Percentiles rank a stretch among this genome's conserved stretches.
phyloP scores from a whole-genome alignment of 2,888 invertebrate species.

The Drosophila rubida region DNA sequence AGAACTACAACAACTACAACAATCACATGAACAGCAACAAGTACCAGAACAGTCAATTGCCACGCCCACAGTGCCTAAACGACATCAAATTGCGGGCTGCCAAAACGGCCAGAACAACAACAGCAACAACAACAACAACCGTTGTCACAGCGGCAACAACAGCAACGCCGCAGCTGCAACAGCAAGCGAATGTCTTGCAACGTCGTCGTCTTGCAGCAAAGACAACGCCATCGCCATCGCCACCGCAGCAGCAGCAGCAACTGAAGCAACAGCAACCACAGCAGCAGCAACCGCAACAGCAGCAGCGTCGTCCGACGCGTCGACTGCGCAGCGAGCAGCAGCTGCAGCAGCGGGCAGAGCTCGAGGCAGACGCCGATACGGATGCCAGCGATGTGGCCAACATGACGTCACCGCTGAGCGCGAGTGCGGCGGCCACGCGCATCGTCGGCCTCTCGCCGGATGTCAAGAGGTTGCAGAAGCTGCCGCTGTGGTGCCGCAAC shows the following conservation, averaged over 20 bases:
- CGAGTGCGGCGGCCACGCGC: constrained; percentile 67
- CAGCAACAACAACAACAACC: constrained; percentile 35
- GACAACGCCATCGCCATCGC: constrained; percentile 23
- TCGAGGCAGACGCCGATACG: constrained; percentile 57
- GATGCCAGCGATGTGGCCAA: constrained; percentile 71
- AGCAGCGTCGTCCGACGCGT: constrained; percentile 44
- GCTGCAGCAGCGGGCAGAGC: constrained; percentile 30
- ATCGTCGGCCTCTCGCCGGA: constrained; percentile 69
- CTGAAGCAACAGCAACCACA: too few relatives aligned
- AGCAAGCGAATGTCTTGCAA: constrained; percentile 38
- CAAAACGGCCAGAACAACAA: constrained; percentile 38
- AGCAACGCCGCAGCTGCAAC: constrained; percentile 25
- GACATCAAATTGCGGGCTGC: constrained; percentile 58
- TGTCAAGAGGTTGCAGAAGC: constrained; percentile 64
- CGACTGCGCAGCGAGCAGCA: constrained; percentile 49
- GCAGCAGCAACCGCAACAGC: neutral
- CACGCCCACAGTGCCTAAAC: constrained; percentile 52
- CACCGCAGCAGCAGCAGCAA: constrained; percentile 10
- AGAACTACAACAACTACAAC: constrained; percentile 51
- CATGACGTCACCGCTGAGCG: constrained; percentile 66
- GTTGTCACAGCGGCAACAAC: constrained; percentile 25
- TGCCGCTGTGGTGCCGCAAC: constrained; percentile 64
- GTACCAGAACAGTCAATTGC: constrained; percentile 42
- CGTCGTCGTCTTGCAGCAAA: constrained; percentile 43
- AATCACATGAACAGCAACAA: constrained; percentile 49